phyloP scores from a whole-genome alignment of 2,797 vertebrate genomes.

The Sebastes iracundus region DNA sequence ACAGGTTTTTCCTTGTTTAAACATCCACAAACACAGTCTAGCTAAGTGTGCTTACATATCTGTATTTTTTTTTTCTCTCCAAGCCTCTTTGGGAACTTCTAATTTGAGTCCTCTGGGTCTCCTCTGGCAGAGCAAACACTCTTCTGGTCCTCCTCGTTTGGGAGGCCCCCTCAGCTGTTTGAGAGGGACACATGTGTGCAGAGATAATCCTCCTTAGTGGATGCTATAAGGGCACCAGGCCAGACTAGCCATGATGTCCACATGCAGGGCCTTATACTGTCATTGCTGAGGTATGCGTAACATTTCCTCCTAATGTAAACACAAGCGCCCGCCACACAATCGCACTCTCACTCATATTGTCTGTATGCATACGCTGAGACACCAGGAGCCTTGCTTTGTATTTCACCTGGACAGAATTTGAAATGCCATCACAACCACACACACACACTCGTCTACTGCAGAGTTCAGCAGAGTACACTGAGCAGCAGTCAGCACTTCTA shows the following conservation, averaged over 20 bases:
- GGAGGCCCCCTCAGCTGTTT: slow-evolving; percentile 15
- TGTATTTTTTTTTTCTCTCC: neutral
- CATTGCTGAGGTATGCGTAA: slow-evolving; percentile 72
- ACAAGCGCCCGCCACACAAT: slow-evolving; percentile 46
- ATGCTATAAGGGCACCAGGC: slow-evolving; percentile 20
- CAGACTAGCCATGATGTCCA: slow-evolving; percentile 44
- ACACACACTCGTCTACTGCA: neutral
- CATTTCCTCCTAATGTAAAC: slow-evolving; percentile 83
- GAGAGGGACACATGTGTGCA: slow-evolving; percentile 7
- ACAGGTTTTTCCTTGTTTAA: slow-evolving; percentile 5
- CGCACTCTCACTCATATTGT: slow-evolving; percentile 36
- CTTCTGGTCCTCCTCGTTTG: neutral
- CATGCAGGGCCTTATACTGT: slow-evolving; percentile 37
- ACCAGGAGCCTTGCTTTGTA: slow-evolving; percentile 6
- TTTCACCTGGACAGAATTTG: slow-evolving; percentile 1
- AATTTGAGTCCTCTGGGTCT: slow-evolving; percentile 14
- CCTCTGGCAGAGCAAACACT: neutral
- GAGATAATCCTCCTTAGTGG: slow-evolving; percentile 37
- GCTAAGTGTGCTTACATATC: slow-evolving; percentile 4
- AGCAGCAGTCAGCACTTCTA: neutral
- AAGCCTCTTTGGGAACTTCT: slow-evolving; percentile 3
- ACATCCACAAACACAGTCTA: neutral
- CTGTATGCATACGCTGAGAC: slow-evolving; percentile 8
- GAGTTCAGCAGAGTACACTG: neutral
- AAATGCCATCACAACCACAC: neutral